Conservation (phyloP, 2,113 vertebrate genomes). For the Syrrhaptes paradoxus region DNA sequence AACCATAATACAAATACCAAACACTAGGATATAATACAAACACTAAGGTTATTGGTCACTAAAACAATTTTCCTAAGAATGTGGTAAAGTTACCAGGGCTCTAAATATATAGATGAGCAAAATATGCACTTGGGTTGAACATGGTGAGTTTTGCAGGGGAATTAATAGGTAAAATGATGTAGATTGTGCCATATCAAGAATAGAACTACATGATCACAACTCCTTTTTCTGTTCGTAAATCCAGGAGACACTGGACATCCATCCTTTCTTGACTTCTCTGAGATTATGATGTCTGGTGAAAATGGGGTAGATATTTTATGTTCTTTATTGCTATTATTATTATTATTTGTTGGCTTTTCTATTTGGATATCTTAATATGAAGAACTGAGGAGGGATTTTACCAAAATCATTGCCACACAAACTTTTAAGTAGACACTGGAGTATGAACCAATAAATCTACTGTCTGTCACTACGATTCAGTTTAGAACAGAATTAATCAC, state of each 20-base stretch:
- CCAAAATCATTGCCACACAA: not conserved
- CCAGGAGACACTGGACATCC: not conserved
- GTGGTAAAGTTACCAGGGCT: not conserved
- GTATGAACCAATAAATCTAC: not conserved
- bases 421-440: not conserved
- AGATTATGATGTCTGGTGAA: not conserved
- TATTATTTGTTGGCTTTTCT: not conserved
- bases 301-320: not conserved
- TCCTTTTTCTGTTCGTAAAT: not conserved
- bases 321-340: not conserved
- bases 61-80: not conserved
- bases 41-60: not conserved
- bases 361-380: not conserved
- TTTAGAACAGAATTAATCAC: constrained; percentile 15
- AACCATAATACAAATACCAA: not conserved
- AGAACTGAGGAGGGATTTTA: not conserved
- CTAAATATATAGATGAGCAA: not conserved
- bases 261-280: not conserved
- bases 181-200: not conserved
- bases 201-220: not conserved
- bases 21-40: not conserved
- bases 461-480: not conserved
- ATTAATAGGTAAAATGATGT: not conserved
- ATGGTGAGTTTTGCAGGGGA: not conserved
- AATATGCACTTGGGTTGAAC: not conserved